These are phyloP conservation scores for Bucco capensis DNA, from an alignment of 2,113 vertebrate species.

Conservation along the genomic window DNA sequence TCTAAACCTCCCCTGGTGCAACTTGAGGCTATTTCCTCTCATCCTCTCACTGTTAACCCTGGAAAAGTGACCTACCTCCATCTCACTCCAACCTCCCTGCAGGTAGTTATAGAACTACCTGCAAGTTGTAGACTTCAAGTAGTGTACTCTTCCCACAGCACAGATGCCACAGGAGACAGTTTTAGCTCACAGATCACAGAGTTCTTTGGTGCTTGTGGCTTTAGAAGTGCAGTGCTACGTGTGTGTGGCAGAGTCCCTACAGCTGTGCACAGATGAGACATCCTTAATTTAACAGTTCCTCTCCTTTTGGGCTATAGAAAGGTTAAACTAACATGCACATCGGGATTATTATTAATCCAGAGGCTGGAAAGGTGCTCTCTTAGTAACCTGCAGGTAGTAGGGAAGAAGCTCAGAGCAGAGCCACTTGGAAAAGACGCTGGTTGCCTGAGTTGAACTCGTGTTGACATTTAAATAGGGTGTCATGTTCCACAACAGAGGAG, in stretches of 20 bases:
- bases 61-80: too few species aligned
- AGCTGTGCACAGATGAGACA: not conserved
- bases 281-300: constrained; percentile 17
- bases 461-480: constrained; percentile 65
- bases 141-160: accelerated
- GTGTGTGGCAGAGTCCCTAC: not conserved
- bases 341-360: constrained; percentile 50
- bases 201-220: not conserved
- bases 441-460: constrained; percentile 53
- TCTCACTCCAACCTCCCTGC: too few species aligned
- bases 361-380: not conserved
- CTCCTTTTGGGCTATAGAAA: not conserved
- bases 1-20: too few species aligned
- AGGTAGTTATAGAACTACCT: too few species aligned
- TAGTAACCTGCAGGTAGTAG: constrained; percentile 1
- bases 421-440: not conserved
- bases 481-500: constrained; percentile 60
- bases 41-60: too few species aligned
- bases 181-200: not conserved
- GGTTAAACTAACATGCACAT: constrained; percentile 25
- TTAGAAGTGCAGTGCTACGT: not conserved
- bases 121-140: too few species aligned
- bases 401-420: not conserved
- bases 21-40: too few species aligned
- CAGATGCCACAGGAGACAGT: not conserved